Evolutionary conservation across 2,113 vertebrate species (phyloP).

Genomic region (Prionailurus viverrinus): DNA sequence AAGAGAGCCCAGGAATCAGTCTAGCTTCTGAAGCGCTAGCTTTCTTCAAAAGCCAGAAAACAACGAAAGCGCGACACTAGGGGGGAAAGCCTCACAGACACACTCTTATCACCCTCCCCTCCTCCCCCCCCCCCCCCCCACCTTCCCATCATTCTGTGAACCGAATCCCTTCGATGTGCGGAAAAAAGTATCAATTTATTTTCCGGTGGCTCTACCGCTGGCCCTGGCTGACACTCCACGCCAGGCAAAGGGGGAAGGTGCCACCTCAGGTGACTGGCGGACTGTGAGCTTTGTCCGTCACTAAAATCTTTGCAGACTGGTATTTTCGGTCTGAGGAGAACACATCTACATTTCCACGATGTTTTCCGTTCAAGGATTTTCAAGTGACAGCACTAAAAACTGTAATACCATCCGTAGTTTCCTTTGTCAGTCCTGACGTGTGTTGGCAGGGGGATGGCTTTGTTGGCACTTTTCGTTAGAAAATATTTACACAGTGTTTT

Average conservation of each 20-base stretch:
- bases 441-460: conserved; percentile 69
- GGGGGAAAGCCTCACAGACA: conserved; percentile 66
- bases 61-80: conserved; percentile 37
- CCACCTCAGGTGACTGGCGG: conserved; percentile 54
- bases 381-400: conserved; percentile 81
- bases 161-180: conserved; percentile 65
- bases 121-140: neutral
- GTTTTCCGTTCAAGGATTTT: conserved; percentile 79
- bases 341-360: conserved; percentile 55
- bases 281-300: conserved; percentile 69
- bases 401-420: conserved; percentile 72
- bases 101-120: neutral
- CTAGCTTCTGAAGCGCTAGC: conserved; percentile 77
- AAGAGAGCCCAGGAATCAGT: conserved; percentile 68
- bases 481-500: conserved; percentile 83
- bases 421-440: conserved; percentile 81
- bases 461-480: conserved; percentile 79
- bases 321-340: conserved; percentile 44
- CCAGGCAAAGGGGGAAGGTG: conserved; percentile 56
- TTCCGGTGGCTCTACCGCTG: conserved; percentile 51
- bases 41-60: conserved; percentile 77
- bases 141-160: conserved; percentile 10
- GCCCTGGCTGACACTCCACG: conserved; percentile 63
- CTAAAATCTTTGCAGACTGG: conserved; percentile 73
- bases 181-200: conserved; percentile 64